These are phyloP conservation scores for Zaprionus bogoriensis DNA, from an alignment of 2,888 invertebrate species.

Conservation along the genomic window DNA sequence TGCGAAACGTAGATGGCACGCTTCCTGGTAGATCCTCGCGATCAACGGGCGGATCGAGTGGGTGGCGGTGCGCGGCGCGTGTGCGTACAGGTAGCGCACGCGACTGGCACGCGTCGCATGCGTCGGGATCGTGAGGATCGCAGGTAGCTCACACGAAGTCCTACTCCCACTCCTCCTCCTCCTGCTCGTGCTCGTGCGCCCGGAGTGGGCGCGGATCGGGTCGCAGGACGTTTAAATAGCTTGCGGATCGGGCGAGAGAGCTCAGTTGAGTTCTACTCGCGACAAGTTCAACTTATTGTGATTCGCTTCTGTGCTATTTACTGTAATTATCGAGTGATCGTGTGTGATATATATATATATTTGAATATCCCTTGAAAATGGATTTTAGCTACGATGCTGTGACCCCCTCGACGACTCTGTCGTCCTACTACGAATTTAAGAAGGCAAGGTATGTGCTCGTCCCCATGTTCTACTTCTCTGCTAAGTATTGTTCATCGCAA, in stretches of 20 bases:
- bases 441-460: conserved; percentile 61
- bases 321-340: conserved; percentile 8
- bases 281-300: conserved; percentile 68
- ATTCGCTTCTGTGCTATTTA: conserved; percentile 32
- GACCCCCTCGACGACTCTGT: conserved; percentile 61
- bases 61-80: conserved; percentile 21
- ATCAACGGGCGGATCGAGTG: conserved; percentile 21
- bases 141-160: conserved; percentile 30
- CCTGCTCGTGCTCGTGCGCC: no score
- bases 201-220: conserved; percentile 8
- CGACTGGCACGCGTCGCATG: conserved; percentile 60
- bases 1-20: conserved; percentile 37
- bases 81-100: conserved; percentile 60
- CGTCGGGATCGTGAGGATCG: neutral
- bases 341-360: conserved; percentile 15
- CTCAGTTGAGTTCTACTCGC: conserved; percentile 72
- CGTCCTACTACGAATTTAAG: conserved; percentile 64
- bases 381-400: conserved; percentile 55
- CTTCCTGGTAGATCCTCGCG: conserved; percentile 55
- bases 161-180: neutral
- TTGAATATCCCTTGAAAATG: conserved; percentile 42
- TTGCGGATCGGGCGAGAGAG: neutral
- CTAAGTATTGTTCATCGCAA: no score
- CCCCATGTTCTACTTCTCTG: neutral
- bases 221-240: conserved; percentile 57